Evolutionary conservation across 2,113 vertebrate species (phyloP), one percentile per base, ranked within the genome.

Genomic region (Mirounga angustirostris): DNA sequence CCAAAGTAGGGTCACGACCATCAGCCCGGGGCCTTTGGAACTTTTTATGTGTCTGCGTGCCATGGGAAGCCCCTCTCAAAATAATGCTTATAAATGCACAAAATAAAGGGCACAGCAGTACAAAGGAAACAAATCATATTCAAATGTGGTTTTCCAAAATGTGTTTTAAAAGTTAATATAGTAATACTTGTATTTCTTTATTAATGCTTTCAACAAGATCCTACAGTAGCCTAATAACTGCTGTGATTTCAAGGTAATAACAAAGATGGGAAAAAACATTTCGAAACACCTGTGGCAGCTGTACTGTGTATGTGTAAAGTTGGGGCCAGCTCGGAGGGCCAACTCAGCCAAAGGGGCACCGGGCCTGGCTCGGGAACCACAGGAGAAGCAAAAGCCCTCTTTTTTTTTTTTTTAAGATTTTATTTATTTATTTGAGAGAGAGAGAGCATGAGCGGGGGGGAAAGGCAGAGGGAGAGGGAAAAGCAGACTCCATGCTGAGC

Each of bases 151-250:
- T 92, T 91, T 86, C 52, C 33, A 56, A 97, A 69, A 89, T 79
- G 58, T 52, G 3, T 95, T 89, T 91, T 12, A 43, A 88, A 92
- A 79, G 36, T 54, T 86, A 33, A 15, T 65, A 78, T 2, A 87
- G 28, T 46, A 50, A 78, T 85, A 22, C 1, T 50, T 28, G 36
- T 18, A 19, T 76, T 82, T 87, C 59, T 92, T 93, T 79, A 92
- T 30, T n/a, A 91, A 92, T 59, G 30, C 12, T 46, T 43, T 92
- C 79, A 67, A 88, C 28, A 90, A 76, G n/a, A 93, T 69, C 82
- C 65, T 46, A 30, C 54, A 59, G 24, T 43, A 71, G 22, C 54
- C 58, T 71, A 65, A 63, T 12, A 81, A 88, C 36, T 50, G 52
- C 84, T 78, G 1, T 63, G 19, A 84, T 91, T 58, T 88, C 19